Evolutionary conservation across 2,797 vertebrate species (phyloP).

Genomic region (Sparus aurata): DNA sequence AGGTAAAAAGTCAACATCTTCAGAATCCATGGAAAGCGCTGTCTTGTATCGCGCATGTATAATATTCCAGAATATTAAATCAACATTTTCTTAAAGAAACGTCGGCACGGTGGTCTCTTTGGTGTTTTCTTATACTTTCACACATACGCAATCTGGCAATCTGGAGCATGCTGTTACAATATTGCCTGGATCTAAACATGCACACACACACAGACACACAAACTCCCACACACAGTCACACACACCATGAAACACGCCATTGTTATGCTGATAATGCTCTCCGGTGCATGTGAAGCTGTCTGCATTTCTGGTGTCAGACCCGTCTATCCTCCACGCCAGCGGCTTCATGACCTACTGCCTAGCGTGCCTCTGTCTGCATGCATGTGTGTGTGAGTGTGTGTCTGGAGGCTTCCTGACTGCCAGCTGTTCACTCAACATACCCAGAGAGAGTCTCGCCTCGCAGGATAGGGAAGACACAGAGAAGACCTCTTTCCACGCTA

Average conservation of each 20-base stretch:
- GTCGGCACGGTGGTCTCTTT: background rate
- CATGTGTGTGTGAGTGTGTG: conserved; percentile 47
- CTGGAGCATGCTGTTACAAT: conserved; percentile 27
- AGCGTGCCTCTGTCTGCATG: conserved; percentile 72
- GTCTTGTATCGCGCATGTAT: background rate
- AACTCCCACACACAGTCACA: background rate
- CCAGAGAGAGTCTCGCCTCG: conserved; percentile 64
- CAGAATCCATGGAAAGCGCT: too few relatives aligned
- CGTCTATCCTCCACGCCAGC: conserved; percentile 74
- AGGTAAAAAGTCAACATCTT: background rate
- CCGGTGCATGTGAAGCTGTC: conserved; percentile 63
- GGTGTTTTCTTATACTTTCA: conserved; percentile 1
- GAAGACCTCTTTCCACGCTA: conserved; percentile 76
- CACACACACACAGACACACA: conserved; percentile 17
- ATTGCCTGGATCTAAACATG: conserved; percentile 10
- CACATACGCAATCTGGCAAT: conserved; percentile 19
- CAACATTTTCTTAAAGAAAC: conserved; percentile 13
- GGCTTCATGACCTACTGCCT: conserved; percentile 78
- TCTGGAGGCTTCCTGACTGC: conserved; percentile 69
- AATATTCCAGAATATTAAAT: background rate
- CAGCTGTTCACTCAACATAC: conserved; percentile 76
- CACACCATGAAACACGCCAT: conserved; percentile 51
- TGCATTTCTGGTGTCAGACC: conserved; percentile 76
- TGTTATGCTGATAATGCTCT: conserved; percentile 64
- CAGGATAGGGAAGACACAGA: conserved; percentile 64